Evolutionary conservation across 2,797 vertebrate genomes (phyloP), one percentile per base, ranked within the genome.

Genomic region (Orientallactaga sibirica): DNA sequence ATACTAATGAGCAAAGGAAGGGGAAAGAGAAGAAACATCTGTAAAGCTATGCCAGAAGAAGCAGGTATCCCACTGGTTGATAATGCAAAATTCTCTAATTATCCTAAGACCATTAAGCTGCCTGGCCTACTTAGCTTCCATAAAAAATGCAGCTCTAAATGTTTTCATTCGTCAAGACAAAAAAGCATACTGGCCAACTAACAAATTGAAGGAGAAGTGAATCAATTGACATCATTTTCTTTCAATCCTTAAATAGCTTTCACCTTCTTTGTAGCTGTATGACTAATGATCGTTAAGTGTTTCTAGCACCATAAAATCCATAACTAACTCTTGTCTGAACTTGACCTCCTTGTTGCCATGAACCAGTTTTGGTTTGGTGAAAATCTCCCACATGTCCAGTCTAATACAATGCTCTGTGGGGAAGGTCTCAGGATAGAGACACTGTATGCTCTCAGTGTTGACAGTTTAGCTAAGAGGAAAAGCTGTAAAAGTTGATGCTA

Each of bases 181-280:
- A 55, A 86, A 94, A 82, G 33, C 88, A 29, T 86, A 96, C 95
- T 82, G 48, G 96, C 76, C 43, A 94, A 73, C 74, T 93, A 91
- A 94, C 62, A 94, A 90, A 88, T 93, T 86, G 62, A 48, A 67
- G 5, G 52, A 86, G 43, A 86, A 93, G 81, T 75, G 86, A 93
- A 96, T 94, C 90, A 94, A 73, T 55, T 75, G 81, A 90, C 33
- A 93, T 2, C 48, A 62, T 58, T 92, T 90, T 86, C 64, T 92
- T 89, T 84, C 83, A 86, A 89, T 24, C 58, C 62, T 58, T 77
- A 85, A 94, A 64, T 27, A 67, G 43, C 33, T 87, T 73, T 78
- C 62, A 70, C 48, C 25, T 75, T 86, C 58, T 78, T 75, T 76
- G 61, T 27, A 78, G 85, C 20, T 64, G 33, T 52, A 25, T 24